These are phyloP conservation scores for Caenorhabditis zanzibari DNA, from an alignment of 2,888 invertebrate species.

Conservation along the genomic window DNA sequence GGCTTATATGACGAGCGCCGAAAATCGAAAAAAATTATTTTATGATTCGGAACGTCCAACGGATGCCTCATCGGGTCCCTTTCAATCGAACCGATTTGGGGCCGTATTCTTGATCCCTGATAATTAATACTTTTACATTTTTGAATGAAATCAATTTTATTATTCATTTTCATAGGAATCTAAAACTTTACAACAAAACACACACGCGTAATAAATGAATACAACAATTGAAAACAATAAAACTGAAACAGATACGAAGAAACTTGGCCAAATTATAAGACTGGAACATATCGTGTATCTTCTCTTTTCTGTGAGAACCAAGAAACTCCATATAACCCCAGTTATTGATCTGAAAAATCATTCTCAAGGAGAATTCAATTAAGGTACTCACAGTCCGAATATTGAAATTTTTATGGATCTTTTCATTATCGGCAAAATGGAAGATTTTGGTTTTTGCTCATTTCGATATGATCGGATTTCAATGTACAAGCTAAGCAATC, in stretches of 20 bases:
- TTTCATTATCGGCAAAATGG: not conserved
- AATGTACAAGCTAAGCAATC: not conserved
- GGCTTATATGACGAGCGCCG: slow-evolving; percentile 34
- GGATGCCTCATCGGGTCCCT: slow-evolving; percentile 43
- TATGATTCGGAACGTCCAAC: slow-evolving; percentile 54
- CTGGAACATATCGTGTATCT: not conserved
- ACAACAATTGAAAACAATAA: slow-evolving; percentile 4
- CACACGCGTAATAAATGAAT: slow-evolving; percentile 9
- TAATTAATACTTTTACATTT: slow-evolving; percentile 12
- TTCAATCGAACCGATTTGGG: slow-evolving; percentile 61
- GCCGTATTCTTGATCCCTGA: slow-evolving; percentile 58
- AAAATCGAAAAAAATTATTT: slow-evolving; percentile 48
- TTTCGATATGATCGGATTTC: not conserved
- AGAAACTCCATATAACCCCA: slow-evolving; percentile 10
- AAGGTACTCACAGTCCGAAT: slow-evolving; percentile 12
- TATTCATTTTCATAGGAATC: slow-evolving; percentile 14
- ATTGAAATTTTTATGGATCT: not conserved
- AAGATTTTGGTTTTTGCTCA: not conserved
- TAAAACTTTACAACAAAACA: slow-evolving; percentile 16
- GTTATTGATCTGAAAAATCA: slow-evolving; percentile 10
- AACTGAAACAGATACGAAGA: slow-evolving; percentile 1
- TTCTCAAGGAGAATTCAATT: not conserved
- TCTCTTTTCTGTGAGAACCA: not conserved
- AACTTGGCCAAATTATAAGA: slow-evolving; percentile 19
- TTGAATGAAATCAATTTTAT: not conserved